Evolutionary conservation across 2,888 invertebrate genomes (phyloP), one percentile per base, ranked within the genome.

Genomic region (Eudemis profundana): DNA sequence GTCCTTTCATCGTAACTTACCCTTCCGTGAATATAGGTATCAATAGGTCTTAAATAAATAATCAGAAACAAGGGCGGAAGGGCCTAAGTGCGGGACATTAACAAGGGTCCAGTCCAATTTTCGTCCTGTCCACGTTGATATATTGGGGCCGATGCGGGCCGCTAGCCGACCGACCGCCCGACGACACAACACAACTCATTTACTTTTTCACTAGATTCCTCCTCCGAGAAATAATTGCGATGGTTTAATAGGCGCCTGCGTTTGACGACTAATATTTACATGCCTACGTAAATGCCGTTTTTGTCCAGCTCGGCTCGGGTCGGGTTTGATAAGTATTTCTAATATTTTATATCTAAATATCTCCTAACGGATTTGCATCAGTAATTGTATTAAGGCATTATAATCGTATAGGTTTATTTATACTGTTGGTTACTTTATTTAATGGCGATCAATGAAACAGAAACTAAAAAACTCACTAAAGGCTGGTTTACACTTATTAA

Each of bases 31-130:
- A 66, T 65, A 71, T 73, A 73, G 72, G 79, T 84, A 88, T 88
- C 89, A 86, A 90, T 88, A 87, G 84, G 84, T 86, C 85, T 88
- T 90, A 89, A 90, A 87, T 87, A 87, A 90, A 90, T 90, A 91
- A 89, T 89, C 86, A 87, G 84, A 82, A 86, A 88, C 85, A 85
- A 83, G 85, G 82, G 82, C 82, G 84, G 83, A 84, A 84, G 84
- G 86, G 83, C 83, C 87, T 89, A 90, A 90, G 89, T 88, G 86
- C 80, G 78, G 84, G 85, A 90, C 90, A 90, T 91, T 91, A 91
- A 91, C 90, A 90, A 89, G 90, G 91, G 90, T 90, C 88, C 88
- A 84, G 87, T 89, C 90, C 90, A 91, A 92, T 92, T 92, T 91
- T 90, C 89, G 86, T 88, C 84, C 90, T 90, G 91, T 91, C 91